Percentiles rank a stretch among this genome's conserved stretches.
Evolutionary conservation across 2,888 invertebrate genomes (phyloP).

Genomic region (Eilema griseolum): DNA sequence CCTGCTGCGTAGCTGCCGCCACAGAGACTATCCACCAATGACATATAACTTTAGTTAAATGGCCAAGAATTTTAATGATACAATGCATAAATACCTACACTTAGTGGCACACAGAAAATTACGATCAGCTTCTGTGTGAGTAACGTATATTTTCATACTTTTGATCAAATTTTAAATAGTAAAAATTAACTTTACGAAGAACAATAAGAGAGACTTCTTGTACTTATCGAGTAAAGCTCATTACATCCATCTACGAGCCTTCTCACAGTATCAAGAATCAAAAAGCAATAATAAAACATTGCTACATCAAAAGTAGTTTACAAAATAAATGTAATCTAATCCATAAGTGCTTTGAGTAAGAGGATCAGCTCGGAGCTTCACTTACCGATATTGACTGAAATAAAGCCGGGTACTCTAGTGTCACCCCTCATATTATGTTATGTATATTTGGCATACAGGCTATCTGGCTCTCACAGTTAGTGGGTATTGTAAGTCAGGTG

Average conservation of each 20-base stretch:
- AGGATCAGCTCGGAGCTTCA: background rate
- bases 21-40: too few relatives aligned
- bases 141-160: too few relatives aligned
- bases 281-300: conserved; percentile 9
- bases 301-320: background rate
- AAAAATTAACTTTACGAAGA: too few relatives aligned
- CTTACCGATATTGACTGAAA: background rate
- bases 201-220: too few relatives aligned
- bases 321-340: conserved; percentile 9
- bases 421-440: too few relatives aligned
- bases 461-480: background rate
- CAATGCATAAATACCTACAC: too few relatives aligned
- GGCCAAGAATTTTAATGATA: too few relatives aligned
- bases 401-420: background rate
- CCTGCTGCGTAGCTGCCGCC: too few relatives aligned
- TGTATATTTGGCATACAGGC: background rate
- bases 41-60: too few relatives aligned
- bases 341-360: background rate
- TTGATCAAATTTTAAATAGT: too few relatives aligned
- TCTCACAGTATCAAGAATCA: background rate
- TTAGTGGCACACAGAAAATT: too few relatives aligned
- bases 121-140: too few relatives aligned
- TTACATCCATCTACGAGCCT: background rate
- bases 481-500: background rate
- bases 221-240: background rate